These are phyloP conservation scores for Saxidomus purpurata DNA, from an alignment of 1,140 invertebrate genomes.

Conservation along the genomic window DNA sequence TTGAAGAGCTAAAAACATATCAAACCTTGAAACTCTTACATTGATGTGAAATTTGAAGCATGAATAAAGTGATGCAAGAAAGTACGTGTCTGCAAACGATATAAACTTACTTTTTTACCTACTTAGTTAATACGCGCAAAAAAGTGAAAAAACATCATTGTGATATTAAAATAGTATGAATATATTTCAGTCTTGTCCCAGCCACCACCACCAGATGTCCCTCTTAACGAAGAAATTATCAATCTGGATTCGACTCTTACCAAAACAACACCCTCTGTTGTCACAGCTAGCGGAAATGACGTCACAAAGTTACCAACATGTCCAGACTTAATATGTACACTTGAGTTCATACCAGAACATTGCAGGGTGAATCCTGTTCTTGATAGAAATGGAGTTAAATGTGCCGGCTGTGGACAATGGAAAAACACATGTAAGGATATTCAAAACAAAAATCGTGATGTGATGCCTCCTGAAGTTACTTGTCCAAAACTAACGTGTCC, in stretches of 20 bases:
- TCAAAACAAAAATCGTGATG: background rate
- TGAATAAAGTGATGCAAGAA: too few species aligned
- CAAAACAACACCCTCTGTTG: background rate
- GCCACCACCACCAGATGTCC: slow-evolving; percentile 1
- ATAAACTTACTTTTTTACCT: too few species aligned
- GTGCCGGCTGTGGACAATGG: slow-evolving; percentile 33
- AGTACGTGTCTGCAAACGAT: too few species aligned
- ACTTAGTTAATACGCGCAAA: too few species aligned
- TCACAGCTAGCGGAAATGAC: background rate
- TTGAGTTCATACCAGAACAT: slow-evolving; percentile 51
- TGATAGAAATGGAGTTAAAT: slow-evolving; percentile 14
- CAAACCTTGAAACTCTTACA: too few species aligned
- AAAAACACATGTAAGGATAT: slow-evolving; percentile 5
- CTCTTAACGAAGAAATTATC: background rate
- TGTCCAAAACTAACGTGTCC: slow-evolving; percentile 35
- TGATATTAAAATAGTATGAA: too few species aligned
- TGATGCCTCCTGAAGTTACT: background rate
- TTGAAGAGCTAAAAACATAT: too few species aligned
- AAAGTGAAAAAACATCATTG: too few species aligned
- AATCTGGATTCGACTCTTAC: background rate
- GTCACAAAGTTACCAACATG: slow-evolving; percentile 12
- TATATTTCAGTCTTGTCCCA: background rate
- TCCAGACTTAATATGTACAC: slow-evolving; percentile 23
- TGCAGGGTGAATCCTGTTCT: slow-evolving; percentile 7
- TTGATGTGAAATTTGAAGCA: too few species aligned